Evolutionary conservation across 2,888 invertebrate genomes (phyloP).

Genomic region (Hemicrepidius hirtus): DNA sequence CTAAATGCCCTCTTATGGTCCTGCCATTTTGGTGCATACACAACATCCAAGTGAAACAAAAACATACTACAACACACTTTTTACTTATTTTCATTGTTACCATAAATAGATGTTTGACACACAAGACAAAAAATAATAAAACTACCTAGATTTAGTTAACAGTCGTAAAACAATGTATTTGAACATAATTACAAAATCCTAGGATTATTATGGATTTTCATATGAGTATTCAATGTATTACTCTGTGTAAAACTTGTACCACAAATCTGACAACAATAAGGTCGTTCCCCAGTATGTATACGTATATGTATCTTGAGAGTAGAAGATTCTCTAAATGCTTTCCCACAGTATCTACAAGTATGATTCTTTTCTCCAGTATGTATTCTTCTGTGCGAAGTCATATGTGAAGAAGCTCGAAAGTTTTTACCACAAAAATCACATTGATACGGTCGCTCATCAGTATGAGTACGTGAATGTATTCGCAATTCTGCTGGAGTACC

Average conservation of each 20-base stretch:
- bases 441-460: conserved; percentile 62
- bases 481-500: conserved; percentile 57
- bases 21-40: too few relatives aligned
- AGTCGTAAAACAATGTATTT: too few relatives aligned
- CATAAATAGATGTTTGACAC: too few relatives aligned
- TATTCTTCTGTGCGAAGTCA: conserved; percentile 62
- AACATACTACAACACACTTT: too few relatives aligned
- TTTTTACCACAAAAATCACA: conserved; percentile 63
- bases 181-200: conserved; percentile 3
- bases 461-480: conserved; percentile 61
- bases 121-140: too few relatives aligned
- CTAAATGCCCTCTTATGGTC: too few relatives aligned
- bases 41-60: too few relatives aligned
- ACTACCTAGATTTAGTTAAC: too few relatives aligned
- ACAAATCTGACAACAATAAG: conserved; percentile 61
- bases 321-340: conserved; percentile 61
- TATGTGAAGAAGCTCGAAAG: conserved; percentile 66
- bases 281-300: conserved; percentile 64
- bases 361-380: conserved; percentile 62
- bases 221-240: conserved; percentile 61
- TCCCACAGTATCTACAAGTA: conserved; percentile 60
- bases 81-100: too few relatives aligned
- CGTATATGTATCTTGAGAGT: conserved; percentile 61
- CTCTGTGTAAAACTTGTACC: conserved; percentile 63
- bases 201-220: conserved; percentile 58